These are phyloP conservation scores for Noctilio leporinus DNA, from an alignment of 2,113 vertebrate genomes.

Conservation along the genomic window DNA sequence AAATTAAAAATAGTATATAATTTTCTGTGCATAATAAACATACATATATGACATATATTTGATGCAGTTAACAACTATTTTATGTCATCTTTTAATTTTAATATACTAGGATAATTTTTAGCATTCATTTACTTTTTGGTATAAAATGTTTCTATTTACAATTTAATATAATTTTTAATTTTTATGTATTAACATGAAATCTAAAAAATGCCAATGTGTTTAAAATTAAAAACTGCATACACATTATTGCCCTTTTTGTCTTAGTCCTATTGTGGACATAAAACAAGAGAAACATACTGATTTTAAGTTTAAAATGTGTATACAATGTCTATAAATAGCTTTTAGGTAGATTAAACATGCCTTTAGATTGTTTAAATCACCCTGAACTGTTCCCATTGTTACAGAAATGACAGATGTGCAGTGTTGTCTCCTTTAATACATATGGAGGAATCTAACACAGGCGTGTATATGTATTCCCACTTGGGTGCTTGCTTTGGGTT, in stretches of 20 bases:
- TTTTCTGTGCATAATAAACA: background rate
- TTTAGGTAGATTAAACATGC: background rate
- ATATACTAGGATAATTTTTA: background rate
- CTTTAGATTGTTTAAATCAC: background rate
- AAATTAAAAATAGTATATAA: background rate
- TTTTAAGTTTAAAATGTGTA: background rate
- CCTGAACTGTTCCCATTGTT: background rate
- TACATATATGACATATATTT: background rate
- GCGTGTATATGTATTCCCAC: background rate
- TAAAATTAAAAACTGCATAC: background rate
- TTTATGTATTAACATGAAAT: conserved; percentile 4
- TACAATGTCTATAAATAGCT: background rate
- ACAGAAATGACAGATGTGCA: background rate
- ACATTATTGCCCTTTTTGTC: background rate
- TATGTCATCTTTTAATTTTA: conserved; percentile 6
- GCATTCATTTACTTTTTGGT: background rate
- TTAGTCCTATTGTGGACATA: background rate
- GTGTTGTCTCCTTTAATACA: background rate
- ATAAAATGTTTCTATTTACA: background rate
- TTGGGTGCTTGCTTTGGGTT: background rate
- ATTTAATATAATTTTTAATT: background rate
- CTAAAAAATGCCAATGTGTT: background rate
- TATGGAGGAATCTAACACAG: background rate
- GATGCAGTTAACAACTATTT: background rate
- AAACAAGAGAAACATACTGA: background rate